Percentiles rank a stretch among this genome's conserved stretches.
phyloP scores from a whole-genome alignment of 2,113 vertebrate species.

The Zapus hudsonius region DNA sequence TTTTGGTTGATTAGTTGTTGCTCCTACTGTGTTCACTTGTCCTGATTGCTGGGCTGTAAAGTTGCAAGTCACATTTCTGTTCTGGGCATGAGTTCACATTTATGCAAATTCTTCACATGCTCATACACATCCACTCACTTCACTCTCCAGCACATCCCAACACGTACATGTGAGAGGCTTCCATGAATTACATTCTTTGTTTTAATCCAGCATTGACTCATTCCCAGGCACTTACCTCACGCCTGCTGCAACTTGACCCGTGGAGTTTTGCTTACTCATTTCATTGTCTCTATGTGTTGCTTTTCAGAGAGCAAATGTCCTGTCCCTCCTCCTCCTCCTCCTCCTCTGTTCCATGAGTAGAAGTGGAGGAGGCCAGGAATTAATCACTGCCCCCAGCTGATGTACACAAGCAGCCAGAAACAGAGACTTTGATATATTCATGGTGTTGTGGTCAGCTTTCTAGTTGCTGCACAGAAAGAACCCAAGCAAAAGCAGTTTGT shows the following conservation, averaged over 20 bases:
- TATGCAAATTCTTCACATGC: constrained; percentile 76
- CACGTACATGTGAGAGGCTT: constrained; percentile 75
- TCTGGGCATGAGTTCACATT: constrained; percentile 75
- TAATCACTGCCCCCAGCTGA: constrained; percentile 35
- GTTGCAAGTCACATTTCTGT: constrained; percentile 64
- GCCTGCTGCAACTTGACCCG: constrained; percentile 79
- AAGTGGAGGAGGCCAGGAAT: constrained; percentile 1
- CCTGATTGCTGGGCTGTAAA: constrained; percentile 35
- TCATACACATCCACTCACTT: constrained; percentile 69
- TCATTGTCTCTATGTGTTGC: background rate
- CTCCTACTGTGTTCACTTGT: background rate
- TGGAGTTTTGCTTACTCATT: background rate
- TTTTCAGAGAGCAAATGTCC: background rate
- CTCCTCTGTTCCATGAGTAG: background rate
- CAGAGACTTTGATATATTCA: background rate
- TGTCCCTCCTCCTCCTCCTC: background rate
- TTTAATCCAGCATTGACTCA: constrained; percentile 79
- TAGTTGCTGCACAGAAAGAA: too few species aligned
- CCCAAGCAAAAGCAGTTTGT: too few species aligned
- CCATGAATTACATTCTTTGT: constrained; percentile 80
- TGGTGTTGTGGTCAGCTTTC: too few species aligned
- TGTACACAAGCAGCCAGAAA: background rate
- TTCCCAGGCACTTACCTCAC: constrained; percentile 51
- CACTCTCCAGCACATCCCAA: constrained; percentile 73
- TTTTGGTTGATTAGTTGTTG: constrained; percentile 16